phyloP scores from a whole-genome alignment of 2,113 vertebrate species.

The Heteronetta atricapilla region DNA sequence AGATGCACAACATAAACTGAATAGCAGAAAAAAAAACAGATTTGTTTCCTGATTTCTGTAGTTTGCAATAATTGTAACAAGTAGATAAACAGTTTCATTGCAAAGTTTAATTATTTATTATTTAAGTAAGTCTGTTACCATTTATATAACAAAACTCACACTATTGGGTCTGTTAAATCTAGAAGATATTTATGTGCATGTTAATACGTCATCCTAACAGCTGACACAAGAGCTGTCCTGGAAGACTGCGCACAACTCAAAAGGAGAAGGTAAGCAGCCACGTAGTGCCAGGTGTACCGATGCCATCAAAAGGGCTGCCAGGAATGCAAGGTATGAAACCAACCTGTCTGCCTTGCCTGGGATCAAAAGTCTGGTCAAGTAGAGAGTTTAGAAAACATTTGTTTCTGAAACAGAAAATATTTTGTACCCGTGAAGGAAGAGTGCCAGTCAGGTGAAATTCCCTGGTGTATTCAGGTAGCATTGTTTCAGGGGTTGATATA shows the following conservation, averaged over 20 bases:
- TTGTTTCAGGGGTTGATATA: neutral
- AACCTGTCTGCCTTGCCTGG: neutral
- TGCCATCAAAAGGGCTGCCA: neutral
- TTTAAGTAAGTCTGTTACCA: neutral
- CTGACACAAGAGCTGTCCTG: neutral
- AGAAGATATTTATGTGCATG: neutral
- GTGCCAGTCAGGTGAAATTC: neutral
- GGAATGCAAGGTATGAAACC: neutral
- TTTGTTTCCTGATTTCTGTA: neutral
- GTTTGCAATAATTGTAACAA: neutral
- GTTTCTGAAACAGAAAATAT: neutral
- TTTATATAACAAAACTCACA: neutral
- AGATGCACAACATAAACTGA: neutral
- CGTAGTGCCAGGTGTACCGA: neutral
- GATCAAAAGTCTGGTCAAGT: neutral
- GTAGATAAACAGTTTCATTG: neutral
- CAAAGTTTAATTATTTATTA: neutral
- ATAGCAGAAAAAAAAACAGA: neutral
- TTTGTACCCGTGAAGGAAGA: neutral
- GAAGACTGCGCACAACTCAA: neutral
- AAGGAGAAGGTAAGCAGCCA: neutral
- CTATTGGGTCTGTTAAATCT: neutral
- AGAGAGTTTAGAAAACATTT: neutral
- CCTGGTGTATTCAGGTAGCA: neutral
- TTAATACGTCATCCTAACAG: neutral